A percentile compares a stretch with the other conserved stretches of the same genome.
phyloP scores from a whole-genome alignment of 2,113 vertebrate species.

The Zapus hudsonius region DNA sequence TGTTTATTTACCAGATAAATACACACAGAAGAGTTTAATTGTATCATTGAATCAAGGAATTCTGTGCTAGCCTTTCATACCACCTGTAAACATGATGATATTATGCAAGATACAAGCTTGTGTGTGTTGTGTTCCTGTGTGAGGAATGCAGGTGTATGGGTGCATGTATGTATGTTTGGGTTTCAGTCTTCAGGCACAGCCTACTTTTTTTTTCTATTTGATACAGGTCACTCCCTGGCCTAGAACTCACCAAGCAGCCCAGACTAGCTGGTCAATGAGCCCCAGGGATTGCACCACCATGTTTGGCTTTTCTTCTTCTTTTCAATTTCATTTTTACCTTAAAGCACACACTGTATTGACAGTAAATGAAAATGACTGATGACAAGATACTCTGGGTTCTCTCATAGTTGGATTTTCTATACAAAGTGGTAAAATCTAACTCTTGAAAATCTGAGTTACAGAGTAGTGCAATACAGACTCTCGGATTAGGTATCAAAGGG shows the following conservation, averaged over 20 bases:
- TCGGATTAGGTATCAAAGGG: not conserved
- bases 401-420: slow-evolving; percentile 9
- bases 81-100: not conserved
- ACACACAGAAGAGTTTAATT: not conserved
- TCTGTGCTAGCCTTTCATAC: not conserved
- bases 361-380: slow-evolving; percentile 65
- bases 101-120: not conserved
- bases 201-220: too few relatives aligned
- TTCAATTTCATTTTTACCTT: slow-evolving; percentile 78
- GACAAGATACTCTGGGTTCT: slow-evolving; percentile 34
- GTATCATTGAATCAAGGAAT: not conserved
- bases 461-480: not conserved
- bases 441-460: slow-evolving; percentile 20
- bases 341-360: slow-evolving; percentile 66
- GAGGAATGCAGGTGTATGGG: too few relatives aligned
- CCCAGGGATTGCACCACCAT: too few relatives aligned
- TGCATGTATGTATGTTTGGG: too few relatives aligned
- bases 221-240: too few relatives aligned
- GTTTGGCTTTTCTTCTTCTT: too few relatives aligned
- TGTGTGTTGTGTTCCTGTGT: not conserved
- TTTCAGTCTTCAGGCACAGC: too few relatives aligned
- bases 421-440: slow-evolving; percentile 8
- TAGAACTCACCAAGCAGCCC: too few relatives aligned
- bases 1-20: not conserved
- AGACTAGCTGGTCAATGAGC: too few relatives aligned